Conservation (phyloP, 2,888 invertebrate genomes). For the Luffia ferchaultella region DNA sequence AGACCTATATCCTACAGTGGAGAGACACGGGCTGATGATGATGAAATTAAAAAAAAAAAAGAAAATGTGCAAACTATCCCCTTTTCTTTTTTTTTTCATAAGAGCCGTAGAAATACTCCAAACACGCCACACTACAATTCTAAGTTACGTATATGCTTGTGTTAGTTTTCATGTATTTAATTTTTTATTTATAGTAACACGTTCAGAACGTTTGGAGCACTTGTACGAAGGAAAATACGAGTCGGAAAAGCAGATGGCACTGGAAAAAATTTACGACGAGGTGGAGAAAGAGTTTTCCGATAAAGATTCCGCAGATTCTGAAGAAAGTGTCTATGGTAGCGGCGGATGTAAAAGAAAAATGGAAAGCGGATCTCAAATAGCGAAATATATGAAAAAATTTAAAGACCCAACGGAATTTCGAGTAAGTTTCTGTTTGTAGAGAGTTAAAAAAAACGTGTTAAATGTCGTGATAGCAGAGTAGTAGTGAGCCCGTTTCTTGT, state of each 20-base stretch:
- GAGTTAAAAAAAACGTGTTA: conserved; percentile 2
- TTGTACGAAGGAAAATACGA: conserved; percentile 50
- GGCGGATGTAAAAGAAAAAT: conserved; percentile 1
- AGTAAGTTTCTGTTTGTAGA: conserved; percentile 27
- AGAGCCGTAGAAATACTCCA: no score
- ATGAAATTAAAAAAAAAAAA: no score
- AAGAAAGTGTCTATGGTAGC: conserved; percentile 6
- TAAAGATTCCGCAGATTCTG: conserved; percentile 20
- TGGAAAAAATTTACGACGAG: conserved; percentile 61
- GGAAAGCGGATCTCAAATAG: conserved; percentile 43
- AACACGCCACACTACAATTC: no score
- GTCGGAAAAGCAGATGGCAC: conserved; percentile 32
- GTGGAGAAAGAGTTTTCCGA: conserved; percentile 52
- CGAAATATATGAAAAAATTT: conserved; percentile 40
- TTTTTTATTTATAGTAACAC: conserved; percentile 33
- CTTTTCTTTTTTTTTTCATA: no score
- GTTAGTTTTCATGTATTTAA: no score
- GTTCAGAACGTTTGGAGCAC: conserved; percentile 48
- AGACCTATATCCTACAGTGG: no score
- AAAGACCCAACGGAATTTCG: conserved; percentile 52
- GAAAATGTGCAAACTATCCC: no score
- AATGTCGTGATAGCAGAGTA: no score
- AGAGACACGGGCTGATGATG: no score
- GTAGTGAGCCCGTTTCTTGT: no score
- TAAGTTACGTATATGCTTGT: no score